Evolutionary conservation across 2,113 vertebrate species (phyloP).

Genomic region (Pongo abelii): DNA sequence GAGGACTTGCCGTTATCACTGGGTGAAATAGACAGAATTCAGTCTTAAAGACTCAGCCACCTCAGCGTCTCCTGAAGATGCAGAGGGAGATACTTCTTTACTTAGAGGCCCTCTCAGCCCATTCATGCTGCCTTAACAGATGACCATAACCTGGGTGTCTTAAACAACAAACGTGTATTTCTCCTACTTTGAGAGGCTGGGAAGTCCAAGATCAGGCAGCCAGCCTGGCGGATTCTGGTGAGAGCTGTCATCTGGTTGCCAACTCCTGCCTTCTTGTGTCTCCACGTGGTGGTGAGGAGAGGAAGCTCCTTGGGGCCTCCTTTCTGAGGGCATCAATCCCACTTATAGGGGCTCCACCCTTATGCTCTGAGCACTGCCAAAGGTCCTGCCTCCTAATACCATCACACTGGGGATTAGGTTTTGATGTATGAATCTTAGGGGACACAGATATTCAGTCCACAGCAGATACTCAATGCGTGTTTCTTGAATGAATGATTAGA

Average conservation of each 20-base stretch:
- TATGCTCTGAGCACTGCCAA: not conserved
- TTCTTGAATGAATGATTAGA: not conserved
- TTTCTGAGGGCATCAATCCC: not conserved
- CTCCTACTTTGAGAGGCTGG: not conserved
- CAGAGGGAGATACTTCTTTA: not conserved
- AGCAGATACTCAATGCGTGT: not conserved
- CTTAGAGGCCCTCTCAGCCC: too few species aligned
- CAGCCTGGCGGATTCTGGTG: not conserved
- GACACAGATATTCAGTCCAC: not conserved
- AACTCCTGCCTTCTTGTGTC: not conserved
- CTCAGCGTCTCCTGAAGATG: rapidly evolving
- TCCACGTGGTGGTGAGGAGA: not conserved
- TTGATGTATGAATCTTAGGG: not conserved
- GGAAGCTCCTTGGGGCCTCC: not conserved
- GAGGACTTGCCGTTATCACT: not conserved
- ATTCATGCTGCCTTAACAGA: not conserved
- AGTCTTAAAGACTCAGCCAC: not conserved
- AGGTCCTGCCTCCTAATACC: not conserved
- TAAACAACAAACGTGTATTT: not conserved
- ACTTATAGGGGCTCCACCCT: not conserved
- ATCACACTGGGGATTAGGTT: not conserved
- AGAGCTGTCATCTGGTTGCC: not conserved
- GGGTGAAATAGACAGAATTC: too few species aligned
- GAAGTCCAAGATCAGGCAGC: not conserved
- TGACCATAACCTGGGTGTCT: not conserved